Percentiles rank a stretch among this genome's conserved stretches.
Evolutionary conservation across 2,113 vertebrate species (phyloP).

Genomic region (Equus quagga): DNA sequence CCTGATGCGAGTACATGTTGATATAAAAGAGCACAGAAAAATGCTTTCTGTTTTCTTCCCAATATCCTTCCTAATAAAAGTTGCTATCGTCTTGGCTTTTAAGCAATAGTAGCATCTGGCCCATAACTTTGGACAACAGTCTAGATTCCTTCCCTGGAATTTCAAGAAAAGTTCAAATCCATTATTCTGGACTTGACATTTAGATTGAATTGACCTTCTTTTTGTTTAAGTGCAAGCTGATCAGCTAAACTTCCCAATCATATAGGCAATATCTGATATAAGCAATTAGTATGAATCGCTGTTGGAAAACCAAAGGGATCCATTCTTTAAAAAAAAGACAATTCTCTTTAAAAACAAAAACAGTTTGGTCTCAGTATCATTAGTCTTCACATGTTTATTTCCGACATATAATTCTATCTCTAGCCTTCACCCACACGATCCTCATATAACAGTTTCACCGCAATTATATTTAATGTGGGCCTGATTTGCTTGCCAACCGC

Average conservation of each 20-base stretch:
- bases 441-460: neutral
- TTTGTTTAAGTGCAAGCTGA: slow-evolving; percentile 15
- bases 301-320: neutral
- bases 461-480: neutral
- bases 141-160: neutral
- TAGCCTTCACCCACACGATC: neutral
- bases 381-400: neutral
- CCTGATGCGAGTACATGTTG: neutral
- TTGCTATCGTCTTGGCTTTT: neutral
- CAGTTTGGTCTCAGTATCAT: neutral
- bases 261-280: neutral
- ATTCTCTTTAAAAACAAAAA: neutral
- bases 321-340: neutral
- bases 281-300: neutral
- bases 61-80: neutral
- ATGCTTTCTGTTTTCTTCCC: neutral
- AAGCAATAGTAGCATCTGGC: neutral
- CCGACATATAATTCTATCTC: neutral
- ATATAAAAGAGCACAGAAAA: neutral
- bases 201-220: neutral
- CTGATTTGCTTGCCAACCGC: neutral
- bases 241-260: neutral
- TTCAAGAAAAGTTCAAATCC: neutral
- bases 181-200: neutral
- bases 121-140: neutral